These are phyloP conservation scores for Dermochelys coriacea DNA, from an alignment of 2,797 vertebrate genomes.

Conservation along the genomic window DNA sequence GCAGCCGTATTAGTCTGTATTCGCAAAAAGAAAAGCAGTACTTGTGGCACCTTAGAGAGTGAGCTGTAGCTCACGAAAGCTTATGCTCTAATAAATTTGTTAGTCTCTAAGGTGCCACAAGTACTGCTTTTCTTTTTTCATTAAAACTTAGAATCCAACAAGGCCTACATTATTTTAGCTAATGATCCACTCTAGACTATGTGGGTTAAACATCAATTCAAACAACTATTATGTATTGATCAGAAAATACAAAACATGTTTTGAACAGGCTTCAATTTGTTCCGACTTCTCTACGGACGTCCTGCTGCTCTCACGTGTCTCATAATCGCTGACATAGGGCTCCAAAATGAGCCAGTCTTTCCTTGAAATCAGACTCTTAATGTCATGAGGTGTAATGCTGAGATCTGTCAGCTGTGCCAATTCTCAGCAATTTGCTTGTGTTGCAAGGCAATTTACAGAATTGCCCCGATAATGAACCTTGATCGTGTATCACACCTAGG, in stretches of 20 bases:
- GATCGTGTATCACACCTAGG: fast-evolving
- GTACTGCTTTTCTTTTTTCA: too few species aligned
- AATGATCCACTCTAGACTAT: not conserved
- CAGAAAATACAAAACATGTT: not conserved
- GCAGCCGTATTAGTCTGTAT: too few species aligned
- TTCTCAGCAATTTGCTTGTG: not conserved
- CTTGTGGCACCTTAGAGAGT: too few species aligned
- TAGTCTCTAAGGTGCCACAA: too few species aligned
- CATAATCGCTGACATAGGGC: conserved; percentile 9
- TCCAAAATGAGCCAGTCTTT: conserved; percentile 48
- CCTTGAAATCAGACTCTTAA: conserved; percentile 43
- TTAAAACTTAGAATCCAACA: not conserved
- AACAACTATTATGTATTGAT: not conserved
- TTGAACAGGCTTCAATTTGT: not conserved
- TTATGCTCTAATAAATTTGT: too few species aligned
- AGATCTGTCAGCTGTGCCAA: not conserved
- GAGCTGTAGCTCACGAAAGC: too few species aligned
- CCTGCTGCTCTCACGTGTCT: not conserved
- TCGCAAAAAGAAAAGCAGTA: too few species aligned
- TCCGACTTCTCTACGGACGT: not conserved
- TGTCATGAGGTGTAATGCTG: conserved; percentile 35
- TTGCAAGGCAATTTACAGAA: conserved; percentile 20
- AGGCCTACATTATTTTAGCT: not conserved
- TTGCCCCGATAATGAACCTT: not conserved
- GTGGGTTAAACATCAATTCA: not conserved